These are phyloP conservation scores for Scelioninae gen. 1 DNA, from an alignment of 2,888 invertebrate species.

Conservation along the genomic window DNA sequence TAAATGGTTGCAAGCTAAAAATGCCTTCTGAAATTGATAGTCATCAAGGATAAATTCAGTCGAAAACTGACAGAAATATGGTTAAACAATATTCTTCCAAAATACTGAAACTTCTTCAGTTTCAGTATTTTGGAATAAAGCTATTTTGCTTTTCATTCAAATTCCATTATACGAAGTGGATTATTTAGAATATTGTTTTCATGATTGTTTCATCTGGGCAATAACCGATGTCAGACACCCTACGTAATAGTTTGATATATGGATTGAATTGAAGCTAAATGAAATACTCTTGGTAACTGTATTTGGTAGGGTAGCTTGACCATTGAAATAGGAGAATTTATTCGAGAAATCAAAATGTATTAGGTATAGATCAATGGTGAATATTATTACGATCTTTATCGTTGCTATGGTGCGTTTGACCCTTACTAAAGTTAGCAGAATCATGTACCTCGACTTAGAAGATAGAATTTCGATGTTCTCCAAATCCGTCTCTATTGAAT, in stretches of 20 bases:
- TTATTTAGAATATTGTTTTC: not conserved
- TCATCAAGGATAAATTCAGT: too few species aligned
- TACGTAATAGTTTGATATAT: conserved; percentile 1
- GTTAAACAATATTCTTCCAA: too few species aligned
- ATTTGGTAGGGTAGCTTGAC: not conserved
- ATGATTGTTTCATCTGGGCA: not conserved
- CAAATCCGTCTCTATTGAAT: too few species aligned
- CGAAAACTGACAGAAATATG: not conserved
- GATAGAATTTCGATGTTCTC: too few species aligned
- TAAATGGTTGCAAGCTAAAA: not conserved
- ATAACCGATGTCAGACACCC: not conserved
- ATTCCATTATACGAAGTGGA: not conserved
- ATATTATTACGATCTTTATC: not conserved
- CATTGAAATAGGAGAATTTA: conserved; percentile 11
- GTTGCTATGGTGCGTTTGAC: not conserved
- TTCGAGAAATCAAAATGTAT: conserved; percentile 13
- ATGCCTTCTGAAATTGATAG: not conserved
- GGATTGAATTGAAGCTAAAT: not conserved
- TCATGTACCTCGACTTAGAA: too few species aligned
- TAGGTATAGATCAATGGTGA: not conserved
- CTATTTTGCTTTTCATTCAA: not conserved
- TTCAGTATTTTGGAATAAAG: not conserved
- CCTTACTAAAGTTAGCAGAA: too few species aligned
- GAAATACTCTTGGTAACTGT: not conserved
- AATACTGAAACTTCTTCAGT: too few species aligned